Conservation (phyloP, 1,140 invertebrate genomes). For the Sarcophaga bullata region DNA sequence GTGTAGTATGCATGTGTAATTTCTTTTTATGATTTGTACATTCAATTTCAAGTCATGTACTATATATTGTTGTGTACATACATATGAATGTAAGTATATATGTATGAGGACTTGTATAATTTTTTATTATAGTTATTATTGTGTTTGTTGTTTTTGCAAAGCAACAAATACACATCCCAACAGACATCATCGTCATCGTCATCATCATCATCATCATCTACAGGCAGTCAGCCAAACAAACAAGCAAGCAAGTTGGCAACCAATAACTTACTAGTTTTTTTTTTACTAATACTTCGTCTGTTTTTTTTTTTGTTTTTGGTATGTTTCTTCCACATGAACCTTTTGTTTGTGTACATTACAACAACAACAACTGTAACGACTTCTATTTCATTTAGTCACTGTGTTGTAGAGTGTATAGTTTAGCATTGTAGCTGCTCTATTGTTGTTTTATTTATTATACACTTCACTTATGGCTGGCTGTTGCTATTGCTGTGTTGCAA, state of each 20-base stretch:
- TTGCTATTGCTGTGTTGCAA: constrained; percentile 45
- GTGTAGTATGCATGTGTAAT: too few species aligned
- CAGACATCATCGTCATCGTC: too few species aligned
- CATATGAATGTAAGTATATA: not conserved
- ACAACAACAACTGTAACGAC: not conserved
- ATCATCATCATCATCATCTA: not conserved
- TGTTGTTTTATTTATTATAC: not conserved
- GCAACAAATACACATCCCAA: too few species aligned
- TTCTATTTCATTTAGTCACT: not conserved
- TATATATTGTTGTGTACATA: too few species aligned
- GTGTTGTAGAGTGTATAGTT: constrained; percentile 10
- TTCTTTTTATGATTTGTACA: not conserved
- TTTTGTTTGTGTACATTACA: not conserved
- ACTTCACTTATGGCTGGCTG: not conserved
- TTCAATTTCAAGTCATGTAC: constrained; percentile 20
- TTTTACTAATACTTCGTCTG: not conserved
- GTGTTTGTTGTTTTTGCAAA: too few species aligned
- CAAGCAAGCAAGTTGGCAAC: not conserved
- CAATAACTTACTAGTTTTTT: not conserved
- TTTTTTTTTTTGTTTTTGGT: not conserved
- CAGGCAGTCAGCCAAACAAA: not conserved
- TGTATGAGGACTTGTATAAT: not conserved
- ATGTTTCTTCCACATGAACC: not conserved
- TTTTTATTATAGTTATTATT: too few species aligned
- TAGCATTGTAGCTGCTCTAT: not conserved